These are phyloP conservation scores for Prietella phreatophila DNA, from an alignment of 2,113 vertebrate species.

Conservation along the genomic window DNA sequence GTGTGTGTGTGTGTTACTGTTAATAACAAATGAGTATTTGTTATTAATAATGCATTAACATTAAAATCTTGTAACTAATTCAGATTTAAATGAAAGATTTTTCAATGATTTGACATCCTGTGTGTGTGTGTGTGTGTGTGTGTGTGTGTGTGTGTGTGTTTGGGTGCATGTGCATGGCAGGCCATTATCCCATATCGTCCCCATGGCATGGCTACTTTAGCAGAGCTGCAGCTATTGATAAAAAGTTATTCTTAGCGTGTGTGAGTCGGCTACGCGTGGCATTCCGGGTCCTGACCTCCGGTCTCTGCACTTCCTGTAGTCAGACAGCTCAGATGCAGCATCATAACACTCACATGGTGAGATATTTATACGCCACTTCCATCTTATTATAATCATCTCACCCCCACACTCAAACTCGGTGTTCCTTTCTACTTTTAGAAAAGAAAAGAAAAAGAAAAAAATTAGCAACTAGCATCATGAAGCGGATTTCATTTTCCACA, in stretches of 20 bases:
- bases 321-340: neutral
- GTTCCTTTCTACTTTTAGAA: neutral
- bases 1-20: too few species aligned
- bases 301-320: neutral
- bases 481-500: neutral
- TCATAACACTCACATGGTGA: neutral
- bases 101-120: neutral
- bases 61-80: neutral
- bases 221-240: slow-evolving; percentile 29
- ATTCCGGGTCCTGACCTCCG: slow-evolving; percentile 4
- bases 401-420: neutral
- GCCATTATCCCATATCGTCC: neutral
- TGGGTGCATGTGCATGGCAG: neutral
- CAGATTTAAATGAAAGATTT: neutral
- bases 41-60: too few species aligned
- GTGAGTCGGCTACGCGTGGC: neutral
- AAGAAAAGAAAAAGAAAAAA: neutral
- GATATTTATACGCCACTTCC: neutral
- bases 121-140: neutral
- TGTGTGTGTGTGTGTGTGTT: neutral
- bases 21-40: too few species aligned
- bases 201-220: slow-evolving; percentile 19
- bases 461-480: neutral
- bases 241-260: slow-evolving; percentile 18
- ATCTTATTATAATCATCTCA: neutral